A percentile compares a stretch with the other conserved stretches of the same genome.
phyloP scores from a whole-genome alignment of 2,888 invertebrate species.

The Phalangium opilio region DNA sequence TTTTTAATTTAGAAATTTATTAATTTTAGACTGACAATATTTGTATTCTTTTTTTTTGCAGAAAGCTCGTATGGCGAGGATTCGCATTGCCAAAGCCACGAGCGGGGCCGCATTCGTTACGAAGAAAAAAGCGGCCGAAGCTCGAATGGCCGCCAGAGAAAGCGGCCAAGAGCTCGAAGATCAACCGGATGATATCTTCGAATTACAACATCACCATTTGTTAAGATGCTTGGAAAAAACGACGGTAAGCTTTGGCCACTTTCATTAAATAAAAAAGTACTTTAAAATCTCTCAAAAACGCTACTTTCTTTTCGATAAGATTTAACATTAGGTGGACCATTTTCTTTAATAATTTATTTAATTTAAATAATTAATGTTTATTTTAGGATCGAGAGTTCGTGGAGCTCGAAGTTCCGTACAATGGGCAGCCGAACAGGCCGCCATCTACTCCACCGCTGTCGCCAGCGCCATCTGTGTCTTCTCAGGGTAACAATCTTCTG shows the following conservation, averaged over 20 bases:
- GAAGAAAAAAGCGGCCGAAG: constrained; percentile 97
- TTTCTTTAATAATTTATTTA: constrained; percentile 4
- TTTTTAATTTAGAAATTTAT: too few relatives aligned
- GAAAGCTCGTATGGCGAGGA: constrained; percentile 97
- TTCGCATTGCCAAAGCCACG: constrained; percentile 96
- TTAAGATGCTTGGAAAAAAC: constrained; percentile 94
- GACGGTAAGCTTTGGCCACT: constrained; percentile 69
- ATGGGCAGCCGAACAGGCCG: constrained; percentile 81
- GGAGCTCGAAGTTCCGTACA: constrained; percentile 85
- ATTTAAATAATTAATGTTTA: constrained; percentile 3
- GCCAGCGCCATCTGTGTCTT: constrained; percentile 22
- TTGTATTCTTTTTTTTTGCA: constrained; percentile 31
- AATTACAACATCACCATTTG: constrained; percentile 96
- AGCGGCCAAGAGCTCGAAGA: constrained; percentile 80
- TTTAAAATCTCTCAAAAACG: too few relatives aligned
- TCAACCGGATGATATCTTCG: constrained; percentile 87
- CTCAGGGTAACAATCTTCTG: constrained; percentile 11
- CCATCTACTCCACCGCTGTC: constrained; percentile 31
- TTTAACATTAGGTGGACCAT: too few relatives aligned
- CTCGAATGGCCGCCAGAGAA: constrained; percentile 58
- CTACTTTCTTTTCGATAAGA: too few relatives aligned
- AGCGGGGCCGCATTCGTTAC: constrained; percentile 97
- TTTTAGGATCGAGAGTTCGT: constrained; percentile 88
- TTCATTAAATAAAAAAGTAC: too few relatives aligned
- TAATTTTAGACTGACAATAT: too few relatives aligned